A percentile compares a stretch with the other conserved stretches of the same genome.
Conservation (phyloP, 1,140 invertebrate genomes). For the Danaus melanippus region DNA sequence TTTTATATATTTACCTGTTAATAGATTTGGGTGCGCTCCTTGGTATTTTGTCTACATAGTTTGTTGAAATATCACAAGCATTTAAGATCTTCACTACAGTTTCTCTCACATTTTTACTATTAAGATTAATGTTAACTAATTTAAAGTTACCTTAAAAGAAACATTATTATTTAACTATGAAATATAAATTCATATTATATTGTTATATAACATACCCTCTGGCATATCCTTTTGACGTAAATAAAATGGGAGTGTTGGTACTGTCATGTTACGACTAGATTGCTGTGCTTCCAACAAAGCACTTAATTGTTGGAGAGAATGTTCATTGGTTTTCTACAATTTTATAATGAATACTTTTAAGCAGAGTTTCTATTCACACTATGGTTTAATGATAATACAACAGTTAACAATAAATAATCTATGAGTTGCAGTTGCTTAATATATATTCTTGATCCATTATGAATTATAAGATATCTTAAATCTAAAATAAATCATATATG, state of each 20-base stretch:
- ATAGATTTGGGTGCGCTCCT: conserved; percentile 28
- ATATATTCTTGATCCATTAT: no score
- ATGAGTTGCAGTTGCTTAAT: no score
- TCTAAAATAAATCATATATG: no score
- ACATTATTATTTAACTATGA: conserved; percentile 1
- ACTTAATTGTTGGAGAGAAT: conserved; percentile 90
- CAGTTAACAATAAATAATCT: no score
- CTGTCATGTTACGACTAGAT: conserved; percentile 73
- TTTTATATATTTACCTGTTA: conserved; percentile 29
- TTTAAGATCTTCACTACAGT: conserved; percentile 85
- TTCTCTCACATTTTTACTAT: conserved; percentile 78
- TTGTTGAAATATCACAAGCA: conserved; percentile 86
- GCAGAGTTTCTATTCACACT: no score
- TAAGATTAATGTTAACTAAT: conserved; percentile 80
- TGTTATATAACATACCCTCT: conserved; percentile 53
- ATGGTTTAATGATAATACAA: no score
- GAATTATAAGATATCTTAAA: no score
- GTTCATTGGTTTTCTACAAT: conserved; percentile 87
- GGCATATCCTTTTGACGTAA: conserved; percentile 77
- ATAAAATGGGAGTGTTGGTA: conserved; percentile 82
- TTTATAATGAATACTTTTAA: background rate
- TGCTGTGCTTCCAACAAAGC: conserved; percentile 84
- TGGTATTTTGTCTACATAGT: conserved; percentile 83
- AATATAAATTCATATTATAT: conserved; percentile 1
- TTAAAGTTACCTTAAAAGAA: conserved; percentile 76